Percentiles rank a stretch among this genome's conserved stretches.
Evolutionary conservation across 2,888 invertebrate species (phyloP).

Genomic region (Drosophila dives): DNA sequence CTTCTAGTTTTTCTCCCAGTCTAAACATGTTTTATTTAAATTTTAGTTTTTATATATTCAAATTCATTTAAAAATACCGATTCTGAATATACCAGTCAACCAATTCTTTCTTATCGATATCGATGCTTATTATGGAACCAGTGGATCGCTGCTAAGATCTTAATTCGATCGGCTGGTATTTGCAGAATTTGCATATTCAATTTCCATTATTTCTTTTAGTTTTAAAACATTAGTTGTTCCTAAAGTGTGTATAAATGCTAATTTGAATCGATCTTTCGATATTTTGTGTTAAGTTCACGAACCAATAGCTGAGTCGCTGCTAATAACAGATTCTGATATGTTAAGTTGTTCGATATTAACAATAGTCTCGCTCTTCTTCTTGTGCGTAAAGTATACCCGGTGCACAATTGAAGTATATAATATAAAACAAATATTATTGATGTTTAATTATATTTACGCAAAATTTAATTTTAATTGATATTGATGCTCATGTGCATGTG

Average conservation of each 20-base stretch:
- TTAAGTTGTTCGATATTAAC: slow-evolving; percentile 15
- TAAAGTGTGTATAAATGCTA: not conserved
- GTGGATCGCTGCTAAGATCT: slow-evolving; percentile 9
- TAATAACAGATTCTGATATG: slow-evolving; percentile 29
- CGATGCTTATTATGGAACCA: slow-evolving; percentile 20
- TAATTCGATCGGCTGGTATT: not conserved
- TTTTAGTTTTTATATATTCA: not conserved
- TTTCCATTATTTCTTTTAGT: too few species aligned
- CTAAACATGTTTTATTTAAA: not conserved
- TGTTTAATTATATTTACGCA: slow-evolving; percentile 12
- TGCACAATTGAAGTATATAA: slow-evolving; percentile 23
- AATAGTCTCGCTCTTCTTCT: slow-evolving; percentile 22
- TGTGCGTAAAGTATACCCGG: slow-evolving; percentile 36
- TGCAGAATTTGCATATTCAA: not conserved
- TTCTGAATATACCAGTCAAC: not conserved
- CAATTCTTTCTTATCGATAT: slow-evolving; percentile 8
- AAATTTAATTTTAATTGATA: slow-evolving; percentile 7
- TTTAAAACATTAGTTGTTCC: not conserved
- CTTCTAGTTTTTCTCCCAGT: not conserved
- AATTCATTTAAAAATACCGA: not conserved
- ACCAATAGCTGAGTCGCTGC: not conserved
- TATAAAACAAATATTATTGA: slow-evolving; percentile 16
- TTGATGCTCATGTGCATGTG: not conserved
- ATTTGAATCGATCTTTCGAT: not conserved
- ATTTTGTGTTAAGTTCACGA: not conserved